A percentile compares a stretch with the other conserved stretches of the same genome.
phyloP scores from a whole-genome alignment of 2,113 vertebrate genomes.

The Macroglossus sobrinus region DNA sequence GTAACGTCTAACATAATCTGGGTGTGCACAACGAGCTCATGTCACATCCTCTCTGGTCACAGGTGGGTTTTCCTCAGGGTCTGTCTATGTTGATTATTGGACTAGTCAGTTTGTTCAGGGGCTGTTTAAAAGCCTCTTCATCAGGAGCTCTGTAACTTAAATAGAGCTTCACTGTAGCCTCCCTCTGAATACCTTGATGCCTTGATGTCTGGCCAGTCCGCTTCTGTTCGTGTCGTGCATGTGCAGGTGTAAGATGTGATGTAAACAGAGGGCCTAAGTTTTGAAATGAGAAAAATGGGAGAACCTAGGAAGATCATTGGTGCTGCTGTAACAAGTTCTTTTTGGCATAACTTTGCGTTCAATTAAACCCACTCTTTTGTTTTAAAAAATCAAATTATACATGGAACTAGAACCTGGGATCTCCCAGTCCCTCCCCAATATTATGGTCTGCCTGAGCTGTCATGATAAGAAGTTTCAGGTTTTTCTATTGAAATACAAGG shows the following conservation, averaged over 20 bases:
- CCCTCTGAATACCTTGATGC: slow-evolving; percentile 56
- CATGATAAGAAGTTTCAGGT: slow-evolving; percentile 72
- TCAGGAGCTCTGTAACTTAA: slow-evolving; percentile 38
- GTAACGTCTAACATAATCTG: neutral
- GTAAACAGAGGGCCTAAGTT: neutral
- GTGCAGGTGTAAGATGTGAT: neutral
- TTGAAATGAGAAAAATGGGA: neutral
- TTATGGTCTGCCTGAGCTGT: slow-evolving; percentile 45
- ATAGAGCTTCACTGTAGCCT: neutral
- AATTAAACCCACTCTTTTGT: slow-evolving; percentile 48
- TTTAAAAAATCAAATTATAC: slow-evolving; percentile 63
- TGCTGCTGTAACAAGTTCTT: neutral
- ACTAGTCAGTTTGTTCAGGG: neutral
- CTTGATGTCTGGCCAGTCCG: slow-evolving; percentile 69
- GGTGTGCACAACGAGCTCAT: neutral
- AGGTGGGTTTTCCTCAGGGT: neutral
- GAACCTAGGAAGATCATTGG: neutral
- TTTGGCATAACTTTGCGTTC: slow-evolving; percentile 14
- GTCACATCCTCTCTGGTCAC: neutral
- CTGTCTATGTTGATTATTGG: neutral
- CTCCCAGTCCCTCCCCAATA: slow-evolving; percentile 47
- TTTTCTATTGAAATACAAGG: slow-evolving; percentile 71
- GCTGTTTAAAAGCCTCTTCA: slow-evolving; percentile 36
- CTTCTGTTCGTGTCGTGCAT: neutral
- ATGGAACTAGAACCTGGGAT: slow-evolving; percentile 61